phyloP scores from a whole-genome alignment of 2,113 vertebrate species.

The Chaetops frenatus region DNA sequence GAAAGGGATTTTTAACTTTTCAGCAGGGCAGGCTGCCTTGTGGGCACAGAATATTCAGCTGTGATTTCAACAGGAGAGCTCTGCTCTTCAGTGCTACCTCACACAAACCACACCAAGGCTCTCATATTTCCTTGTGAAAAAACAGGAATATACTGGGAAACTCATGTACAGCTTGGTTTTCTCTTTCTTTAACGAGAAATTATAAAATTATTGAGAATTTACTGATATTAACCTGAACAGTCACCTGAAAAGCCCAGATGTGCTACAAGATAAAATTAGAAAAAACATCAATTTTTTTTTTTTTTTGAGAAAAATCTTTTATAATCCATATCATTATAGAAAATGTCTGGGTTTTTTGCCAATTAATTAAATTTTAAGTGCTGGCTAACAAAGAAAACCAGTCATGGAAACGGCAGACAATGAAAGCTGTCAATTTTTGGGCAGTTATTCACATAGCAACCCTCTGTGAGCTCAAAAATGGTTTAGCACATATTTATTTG shows the following conservation, averaged over 20 bases:
- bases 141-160: neutral
- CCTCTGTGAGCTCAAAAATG: neutral
- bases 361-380: neutral
- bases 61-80: neutral
- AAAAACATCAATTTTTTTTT: neutral
- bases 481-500: neutral
- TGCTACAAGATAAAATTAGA: neutral
- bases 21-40: neutral
- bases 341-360: too few species aligned
- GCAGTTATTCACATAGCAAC: neutral
- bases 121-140: fast-evolving
- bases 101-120: neutral
- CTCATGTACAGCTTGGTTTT: neutral
- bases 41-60: neutral
- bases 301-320: neutral
- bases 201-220: neutral
- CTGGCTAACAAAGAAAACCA: neutral
- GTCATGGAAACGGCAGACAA: neutral
- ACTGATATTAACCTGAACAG: neutral
- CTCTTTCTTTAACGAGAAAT: neutral
- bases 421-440: neutral
- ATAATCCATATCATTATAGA: neutral
- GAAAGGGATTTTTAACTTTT: neutral
- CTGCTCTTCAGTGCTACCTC: neutral
- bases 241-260: neutral